Base-by-base conservation (phyloP, 2,113 vertebrate genomes). In the Lepidothrix coronata region DNA sequence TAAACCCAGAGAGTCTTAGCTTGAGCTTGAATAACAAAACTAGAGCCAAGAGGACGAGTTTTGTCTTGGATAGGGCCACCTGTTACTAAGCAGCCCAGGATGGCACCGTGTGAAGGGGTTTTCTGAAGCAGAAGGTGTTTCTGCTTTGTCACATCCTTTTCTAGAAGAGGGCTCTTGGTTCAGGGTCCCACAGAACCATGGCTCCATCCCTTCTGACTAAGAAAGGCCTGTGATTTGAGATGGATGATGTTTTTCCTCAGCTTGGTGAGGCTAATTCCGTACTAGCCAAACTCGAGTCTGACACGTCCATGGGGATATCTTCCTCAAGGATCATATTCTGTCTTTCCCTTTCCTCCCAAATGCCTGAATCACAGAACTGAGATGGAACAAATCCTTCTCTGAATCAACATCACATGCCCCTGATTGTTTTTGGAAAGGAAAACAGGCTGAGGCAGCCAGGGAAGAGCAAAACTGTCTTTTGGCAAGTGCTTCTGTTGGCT, bases 371-470 rank as follows among this genome's bases (percentile, higher is more conserved):
- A 78, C 15, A 44, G 17, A 46, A 52, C 30, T 41, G 61, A 85
- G 77, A 89, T 2, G 3, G 77, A 80, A 91, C 20, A 87, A 89
- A 82, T 52, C 44, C 28, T 63, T 58, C 62, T 67, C 80, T 95
- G 86, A 92, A 89, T 92, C 80, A 93, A 37, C 37, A 85, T 91
- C 89, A 75, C 61, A 87, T 79, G 89, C 17, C 77, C 43, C 52
- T 87, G 41, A 87, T 59, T 68, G 66, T 28, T 75, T 88, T 49
- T 83, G 81, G 37, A 81, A 84, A 87, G 68, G 37, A 81, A 86
- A 93, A 89, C 48, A 79, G 39, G 27, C 68, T 77, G 48, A 88
- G 59, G 83, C 80, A 92, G 86, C 65, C 83, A 59, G 57, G 22
- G 44, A 86, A 81, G 57, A 77, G 35, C 43, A 91, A 85, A 97